Base-by-base conservation (phyloP, 2,113 vertebrate genomes). In the Mungos mungo region DNA sequence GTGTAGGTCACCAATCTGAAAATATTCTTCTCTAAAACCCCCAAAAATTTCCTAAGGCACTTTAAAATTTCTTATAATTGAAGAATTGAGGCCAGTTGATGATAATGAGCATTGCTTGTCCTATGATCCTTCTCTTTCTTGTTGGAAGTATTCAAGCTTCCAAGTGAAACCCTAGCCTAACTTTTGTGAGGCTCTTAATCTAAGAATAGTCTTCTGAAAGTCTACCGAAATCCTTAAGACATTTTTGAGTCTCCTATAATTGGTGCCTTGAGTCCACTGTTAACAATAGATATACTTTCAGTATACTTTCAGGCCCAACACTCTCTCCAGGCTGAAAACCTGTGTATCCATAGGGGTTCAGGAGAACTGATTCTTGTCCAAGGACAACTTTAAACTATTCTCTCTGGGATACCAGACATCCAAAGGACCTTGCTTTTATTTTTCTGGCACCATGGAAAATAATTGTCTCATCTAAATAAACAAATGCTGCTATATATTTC, bases 401-500 rank as follows among this genome's bases (percentile, higher is more conserved):
- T 41, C 93, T 63, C 21, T 60, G 7, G 31, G 45, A 38, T 3
- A 65, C 72, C 79, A 81, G 31, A 82, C 66, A 71, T 65, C 72
- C 21, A 41, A 76, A 94, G 29, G 74, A 82, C 60, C 23, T 66
- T 92, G 29, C 13, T 60, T 92, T 66, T 86, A 21, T 50, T 72
- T 57, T 74, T 81, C 31, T 47, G 71, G 12, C 54, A 21, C 9
- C n/a, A 21, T 19, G 65, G 66, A 90, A 88, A 86, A 81, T 52
- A 82, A 92, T 92, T n/a, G 77, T 71, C 57, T 85, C 57, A 76
- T 45, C 84, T 77, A 94, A 97, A 66, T 90, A 87, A 94, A 80
- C 19, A 94, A 72, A 92, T 35, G 11, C 35, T 41, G n/a, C 50
- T 82, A 6, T 66, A 7, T 94, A 87, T 66, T 85, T 76, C 74